Base-by-base conservation (phyloP, 2,888 invertebrate genomes). In the Oxyscelio sp. region DNA sequence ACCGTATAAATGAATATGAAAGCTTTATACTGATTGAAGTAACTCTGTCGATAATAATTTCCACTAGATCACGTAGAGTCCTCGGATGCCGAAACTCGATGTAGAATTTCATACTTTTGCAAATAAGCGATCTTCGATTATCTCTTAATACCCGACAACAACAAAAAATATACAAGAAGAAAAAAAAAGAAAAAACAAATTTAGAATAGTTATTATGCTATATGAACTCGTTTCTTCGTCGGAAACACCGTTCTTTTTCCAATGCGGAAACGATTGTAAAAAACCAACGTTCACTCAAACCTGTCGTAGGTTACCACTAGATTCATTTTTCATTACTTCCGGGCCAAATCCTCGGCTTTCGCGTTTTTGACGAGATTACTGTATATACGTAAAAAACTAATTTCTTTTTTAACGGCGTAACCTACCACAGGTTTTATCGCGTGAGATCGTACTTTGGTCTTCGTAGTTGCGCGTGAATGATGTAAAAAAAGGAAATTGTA, bases 51-150 rank as follows among this genome's bases (percentile, higher is more conserved):
- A 92, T 93, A 92, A 93, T 92, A 91, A 91, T 82, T 91, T 90
- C 88, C 90, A 90, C 85, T 90, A 91, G 88, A 91, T 92, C 92
- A 89, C 88, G 68, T 92, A 92, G 91, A 90, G 83, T 86, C 83
- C 83, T 89, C 87, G 88, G 83, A 87, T 85, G 87, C 88, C 87
- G 85, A 88, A 90, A 90, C 91, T 92, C 91, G 90, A 78, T 65
- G 90, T 92, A 93, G 92, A 91, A 90, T 93, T 93, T 93, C 93
- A 93, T 93, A 93, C 93, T 93, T 93, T 93, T 93, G 92, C 93
- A 93, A 93, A 92, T 92, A 93, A 92, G 91, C 91, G 91, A 92
- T 89, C 89, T 91, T 90, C 87, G 89, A 90, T 83, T 87, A 88
- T 87, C 89, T 90, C 86, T 90, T 84, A 89, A 90, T 87, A 89